Percentiles rank a stretch among this genome's conserved stretches.
These are phyloP conservation scores for Sussaba pulchella DNA, from an alignment of 2,888 invertebrate species.

Conservation along the genomic window DNA sequence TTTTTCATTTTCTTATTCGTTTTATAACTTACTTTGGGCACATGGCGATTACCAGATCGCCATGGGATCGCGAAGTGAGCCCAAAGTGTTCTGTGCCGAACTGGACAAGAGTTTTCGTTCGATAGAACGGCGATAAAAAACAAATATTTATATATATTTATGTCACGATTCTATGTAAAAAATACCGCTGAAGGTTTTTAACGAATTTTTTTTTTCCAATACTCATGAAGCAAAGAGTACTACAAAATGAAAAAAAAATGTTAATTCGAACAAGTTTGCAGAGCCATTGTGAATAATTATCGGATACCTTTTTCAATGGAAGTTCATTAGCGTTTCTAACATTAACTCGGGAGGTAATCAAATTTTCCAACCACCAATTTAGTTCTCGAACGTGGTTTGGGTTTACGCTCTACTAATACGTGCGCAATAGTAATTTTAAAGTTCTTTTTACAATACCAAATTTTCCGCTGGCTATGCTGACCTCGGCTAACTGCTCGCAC, in stretches of 20 bases:
- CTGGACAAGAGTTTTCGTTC: conserved; percentile 5
- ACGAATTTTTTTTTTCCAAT: no score
- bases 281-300: conserved; percentile 3
- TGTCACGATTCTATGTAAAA: no score
- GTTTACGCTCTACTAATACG: conserved; percentile 4
- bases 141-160: conserved; percentile 40
- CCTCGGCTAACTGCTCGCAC: background rate
- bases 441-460: background rate
- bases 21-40: conserved; percentile 29
- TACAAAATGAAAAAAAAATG: background rate
- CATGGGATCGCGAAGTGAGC: conserved; percentile 7
- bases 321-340: background rate
- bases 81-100: conserved; percentile 24
- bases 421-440: conserved; percentile 8
- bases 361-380: conserved; percentile 10
- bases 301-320: background rate
- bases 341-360: conserved; percentile 18
- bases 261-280: background rate
- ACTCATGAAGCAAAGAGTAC: no score
- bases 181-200: no score
- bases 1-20: background rate
- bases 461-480: background rate
- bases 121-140: background rate
- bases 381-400: conserved; percentile 4
- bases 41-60: conserved; percentile 15